Conservation (phyloP, 2,797 vertebrate species). For the Lutjanus campechanus region DNA sequence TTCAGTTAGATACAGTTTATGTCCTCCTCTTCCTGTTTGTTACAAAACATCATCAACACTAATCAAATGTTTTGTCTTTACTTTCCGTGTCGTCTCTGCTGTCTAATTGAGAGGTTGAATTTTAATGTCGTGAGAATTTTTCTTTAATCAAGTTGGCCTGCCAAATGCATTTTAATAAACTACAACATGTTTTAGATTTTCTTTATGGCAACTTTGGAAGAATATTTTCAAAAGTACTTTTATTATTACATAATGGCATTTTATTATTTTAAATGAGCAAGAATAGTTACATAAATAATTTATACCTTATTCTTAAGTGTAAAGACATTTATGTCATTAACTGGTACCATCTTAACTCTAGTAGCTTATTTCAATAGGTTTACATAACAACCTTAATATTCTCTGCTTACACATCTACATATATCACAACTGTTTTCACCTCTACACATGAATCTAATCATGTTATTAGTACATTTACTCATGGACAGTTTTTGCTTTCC, state of each 20-base stretch:
- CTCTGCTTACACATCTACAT: background rate
- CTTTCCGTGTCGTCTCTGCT: conserved; percentile 4
- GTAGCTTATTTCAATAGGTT: conserved; percentile 3
- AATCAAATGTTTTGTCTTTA: conserved; percentile 63
- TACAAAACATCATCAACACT: conserved; percentile 40
- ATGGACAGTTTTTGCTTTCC: background rate
- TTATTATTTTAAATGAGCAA: background rate
- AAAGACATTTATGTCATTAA: background rate
- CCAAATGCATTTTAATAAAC: background rate
- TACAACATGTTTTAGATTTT: background rate
- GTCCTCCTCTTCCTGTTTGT: conserved; percentile 60
- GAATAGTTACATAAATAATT: background rate
- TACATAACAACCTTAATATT: background rate
- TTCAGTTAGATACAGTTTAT: conserved; percentile 2
- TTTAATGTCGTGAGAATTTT: background rate
- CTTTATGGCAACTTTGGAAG: background rate
- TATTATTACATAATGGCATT: background rate
- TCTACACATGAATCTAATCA: background rate
- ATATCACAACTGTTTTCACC: background rate
- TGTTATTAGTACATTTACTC: conserved; percentile 8
- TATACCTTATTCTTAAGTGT: background rate
- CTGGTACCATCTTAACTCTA: background rate
- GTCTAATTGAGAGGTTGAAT: background rate
- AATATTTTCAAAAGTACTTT: background rate
- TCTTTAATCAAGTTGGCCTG: conserved; percentile 11